Evolutionary conservation across 2,797 vertebrate genomes (phyloP).

Genomic region (Sphaeramia orbicularis): DNA sequence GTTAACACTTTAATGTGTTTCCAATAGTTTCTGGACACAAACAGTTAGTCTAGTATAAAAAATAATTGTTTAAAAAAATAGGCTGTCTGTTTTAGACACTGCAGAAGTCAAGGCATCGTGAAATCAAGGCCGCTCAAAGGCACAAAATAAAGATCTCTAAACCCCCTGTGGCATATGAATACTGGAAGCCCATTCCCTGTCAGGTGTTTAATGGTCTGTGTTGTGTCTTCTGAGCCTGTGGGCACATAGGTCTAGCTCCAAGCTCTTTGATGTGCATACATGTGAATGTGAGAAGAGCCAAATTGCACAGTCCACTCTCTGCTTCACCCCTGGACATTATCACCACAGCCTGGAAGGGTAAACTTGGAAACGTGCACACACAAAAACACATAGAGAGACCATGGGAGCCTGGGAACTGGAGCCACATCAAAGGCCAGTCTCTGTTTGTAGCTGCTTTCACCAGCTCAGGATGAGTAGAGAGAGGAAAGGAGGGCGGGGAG

Average conservation of each 20-base stretch:
- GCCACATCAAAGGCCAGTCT: constrained; percentile 64
- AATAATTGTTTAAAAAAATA: too few species aligned
- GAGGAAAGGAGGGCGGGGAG: constrained; percentile 3
- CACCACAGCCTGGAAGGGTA: constrained; percentile 41
- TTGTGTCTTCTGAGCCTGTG: constrained; percentile 37
- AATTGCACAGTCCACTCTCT: constrained; percentile 8
- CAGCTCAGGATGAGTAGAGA: constrained; percentile 35
- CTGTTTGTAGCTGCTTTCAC: constrained; percentile 47
- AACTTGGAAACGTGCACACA: constrained; percentile 45
- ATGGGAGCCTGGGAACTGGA: constrained; percentile 57
- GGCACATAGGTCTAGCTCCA: constrained; percentile 32
- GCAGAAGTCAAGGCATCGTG: too few species aligned
- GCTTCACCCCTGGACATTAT: constrained; percentile 46
- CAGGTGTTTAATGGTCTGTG: constrained; percentile 52
- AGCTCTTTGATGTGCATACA: constrained; percentile 52
- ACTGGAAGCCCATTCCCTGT: constrained; percentile 40
- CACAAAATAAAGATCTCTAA: constrained; percentile 22
- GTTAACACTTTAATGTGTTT: constrained; percentile 2
- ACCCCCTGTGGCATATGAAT: constrained; percentile 43
- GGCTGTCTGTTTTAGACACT: too few species aligned
- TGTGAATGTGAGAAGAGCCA: constrained; percentile 4
- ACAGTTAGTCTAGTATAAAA: too few species aligned
- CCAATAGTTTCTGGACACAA: too few species aligned
- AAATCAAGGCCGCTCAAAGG: constrained; percentile 23
- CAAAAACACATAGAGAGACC: constrained; percentile 45